Base-by-base conservation (phyloP, 2,113 vertebrate genomes). In the Copsychus sechellarum region DNA sequence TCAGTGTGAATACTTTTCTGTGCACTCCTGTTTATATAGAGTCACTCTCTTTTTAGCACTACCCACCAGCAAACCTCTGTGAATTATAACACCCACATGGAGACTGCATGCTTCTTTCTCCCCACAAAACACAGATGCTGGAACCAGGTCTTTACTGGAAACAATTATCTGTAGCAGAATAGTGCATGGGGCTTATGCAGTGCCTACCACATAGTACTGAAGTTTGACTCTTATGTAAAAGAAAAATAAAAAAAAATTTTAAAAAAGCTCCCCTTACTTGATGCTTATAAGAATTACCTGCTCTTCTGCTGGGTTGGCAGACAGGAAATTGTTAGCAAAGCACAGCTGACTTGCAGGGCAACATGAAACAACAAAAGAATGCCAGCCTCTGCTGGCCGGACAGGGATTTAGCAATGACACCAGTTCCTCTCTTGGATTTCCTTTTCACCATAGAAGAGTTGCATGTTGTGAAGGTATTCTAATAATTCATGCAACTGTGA, bases 361-460 rank as follows among this genome's bases (percentile, higher is more conserved):
- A 40, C 28, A 29, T 7, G 21, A 56, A 60, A 12, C 31, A 65
- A 31, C 4, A 40, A 40, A 60, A 14, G 19, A 65, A 40, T 4
- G 2, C 6, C 61, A 79, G 0, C 2, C 3, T 15, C 11, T 53
- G 40, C 11, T 38, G 16, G 6, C 11, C 61, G 25, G 29, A 50
- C 38, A 45, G 33, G 12, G 12, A 47, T 33, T 48, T 26, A 24
- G 3, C 26, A 56, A 60, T 42, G 9, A 23, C 36, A 34, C 12
- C 13, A 34, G 6, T 17, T 64, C 8, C 26, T 50, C 19, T 29
- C 31, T 11, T 16, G 3, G 2, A 11, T 53, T 81, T 71, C 15
- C 28, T 58, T 84, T 69, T 40, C 12, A 33, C 54, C 6, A 7
- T 14, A 8, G 33, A 72, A 88, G n/a, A 71, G 17, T 2, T 56